Evolutionary conservation across 2,888 invertebrate genomes (phyloP).

Genomic region (Molorchus minor): DNA sequence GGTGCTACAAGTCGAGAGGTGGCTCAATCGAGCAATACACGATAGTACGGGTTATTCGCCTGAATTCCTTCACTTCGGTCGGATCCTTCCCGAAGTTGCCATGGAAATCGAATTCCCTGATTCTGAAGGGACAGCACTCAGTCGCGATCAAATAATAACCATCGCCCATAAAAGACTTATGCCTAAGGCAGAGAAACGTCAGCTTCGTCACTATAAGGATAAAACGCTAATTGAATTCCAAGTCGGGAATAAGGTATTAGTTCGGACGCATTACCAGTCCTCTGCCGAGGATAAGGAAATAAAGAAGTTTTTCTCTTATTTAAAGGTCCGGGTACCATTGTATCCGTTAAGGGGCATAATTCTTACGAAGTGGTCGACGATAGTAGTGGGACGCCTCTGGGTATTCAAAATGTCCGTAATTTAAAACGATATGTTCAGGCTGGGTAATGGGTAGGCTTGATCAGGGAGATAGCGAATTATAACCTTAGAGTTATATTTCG

Average conservation of each 20-base stretch:
- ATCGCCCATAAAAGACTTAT: constrained; percentile 11
- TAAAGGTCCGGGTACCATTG: background rate
- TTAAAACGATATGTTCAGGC: background rate
- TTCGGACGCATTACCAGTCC: constrained; percentile 4
- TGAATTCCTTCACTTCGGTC: constrained; percentile 11
- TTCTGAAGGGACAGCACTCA: background rate
- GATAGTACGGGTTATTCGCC: constrained; percentile 14
- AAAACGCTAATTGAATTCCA: background rate
- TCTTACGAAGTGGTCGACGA: background rate
- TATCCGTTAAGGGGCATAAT: background rate
- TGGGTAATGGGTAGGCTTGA: too few species aligned
- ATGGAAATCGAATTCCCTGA: background rate
- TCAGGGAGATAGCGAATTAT: too few species aligned
- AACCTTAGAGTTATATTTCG: too few species aligned
- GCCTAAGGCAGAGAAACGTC: constrained; percentile 4
- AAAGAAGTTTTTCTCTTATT: constrained; percentile 19
- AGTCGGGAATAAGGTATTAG: background rate
- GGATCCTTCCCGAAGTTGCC: background rate
- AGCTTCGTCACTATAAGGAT: background rate
- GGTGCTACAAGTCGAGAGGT: background rate
- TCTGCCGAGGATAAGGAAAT: constrained; percentile 12
- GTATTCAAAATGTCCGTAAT: background rate
- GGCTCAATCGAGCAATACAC: constrained; percentile 12
- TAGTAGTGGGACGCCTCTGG: background rate
- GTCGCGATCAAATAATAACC: background rate